Evolutionary conservation across 2,888 invertebrate species (phyloP), one percentile per base, ranked within the genome.

Genomic region (Amiota mariae): DNA sequence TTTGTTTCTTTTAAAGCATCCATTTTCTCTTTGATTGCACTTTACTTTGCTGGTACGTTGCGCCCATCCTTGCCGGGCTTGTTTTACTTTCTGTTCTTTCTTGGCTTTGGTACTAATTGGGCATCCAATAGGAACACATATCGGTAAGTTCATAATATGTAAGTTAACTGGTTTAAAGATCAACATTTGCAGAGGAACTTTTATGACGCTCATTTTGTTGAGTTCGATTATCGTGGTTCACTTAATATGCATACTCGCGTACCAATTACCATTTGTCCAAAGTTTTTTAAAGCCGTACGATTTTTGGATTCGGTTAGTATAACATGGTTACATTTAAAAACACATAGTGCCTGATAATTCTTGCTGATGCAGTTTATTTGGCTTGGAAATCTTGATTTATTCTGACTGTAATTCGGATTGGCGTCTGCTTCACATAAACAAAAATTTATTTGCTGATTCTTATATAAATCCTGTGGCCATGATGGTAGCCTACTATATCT

Each of bases 91-190:
- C 81, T 97, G 66, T 91, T 94, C 71, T 97, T 97, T 88, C 91
- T 98, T 85, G 92, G 92, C 12, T 92, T 94, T 11, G 94, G 95
- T 57, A 97, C 97, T 0, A 95, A 95, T 91, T 96, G 96, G 95
- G 93, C 96, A 0, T 15, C 85, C 9, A 77, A 80, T 63, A 72
- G 72, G 8, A 67, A 73, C 20, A 11, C 77, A 0, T 36, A 67
- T 9, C 48, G 73, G 84, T 83, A 59, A 47, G 54, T 51, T 18
- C 8, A 68, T 12, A 2, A 46, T 4, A 12, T 63, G 11, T 67
- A 57, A 56, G n/a, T 2, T 18, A 61, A 51, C 4, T 2, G 0
- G 6, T 4, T 36, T 6, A 36, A 36, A 36, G 36, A 6, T 59
- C 6, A 47, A 18, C 46, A 48, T 12, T 64, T 54, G 36, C 46